Evolutionary conservation across 2,797 vertebrate species (phyloP).

Genomic region (Acridotheres tristis): DNA sequence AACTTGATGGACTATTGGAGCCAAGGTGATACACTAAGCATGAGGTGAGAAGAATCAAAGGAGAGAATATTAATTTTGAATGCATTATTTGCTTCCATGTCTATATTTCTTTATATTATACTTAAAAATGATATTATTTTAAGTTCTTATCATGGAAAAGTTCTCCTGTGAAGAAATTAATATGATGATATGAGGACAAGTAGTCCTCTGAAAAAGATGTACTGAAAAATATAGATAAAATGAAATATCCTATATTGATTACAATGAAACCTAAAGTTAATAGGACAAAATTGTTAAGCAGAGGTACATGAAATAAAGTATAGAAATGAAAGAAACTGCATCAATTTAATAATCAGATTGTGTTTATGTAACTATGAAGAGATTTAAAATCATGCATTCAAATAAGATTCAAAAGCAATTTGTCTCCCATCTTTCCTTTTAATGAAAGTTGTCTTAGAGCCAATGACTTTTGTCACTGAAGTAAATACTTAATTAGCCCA

Average conservation of each 20-base stretch:
- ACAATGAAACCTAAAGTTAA: background rate
- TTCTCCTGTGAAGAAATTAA: background rate
- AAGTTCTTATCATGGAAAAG: background rate
- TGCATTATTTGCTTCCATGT: background rate
- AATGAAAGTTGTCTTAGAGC: background rate
- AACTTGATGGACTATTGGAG: background rate
- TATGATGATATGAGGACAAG: background rate
- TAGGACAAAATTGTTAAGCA: background rate
- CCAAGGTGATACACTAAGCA: background rate
- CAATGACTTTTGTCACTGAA: background rate
- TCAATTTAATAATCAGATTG: background rate
- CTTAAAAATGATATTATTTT: background rate
- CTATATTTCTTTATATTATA: background rate
- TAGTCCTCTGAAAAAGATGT: background rate
- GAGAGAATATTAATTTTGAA: background rate
- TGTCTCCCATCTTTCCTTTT: background rate
- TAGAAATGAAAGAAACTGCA: background rate
- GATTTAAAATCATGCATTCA: background rate
- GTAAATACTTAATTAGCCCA: background rate
- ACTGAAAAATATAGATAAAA: background rate
- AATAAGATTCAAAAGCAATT: background rate
- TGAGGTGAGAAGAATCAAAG: background rate
- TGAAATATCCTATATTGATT: background rate
- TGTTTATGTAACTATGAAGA: background rate
- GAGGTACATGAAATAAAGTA: background rate